Base-by-base conservation (phyloP, 2,797 vertebrate species). In the Brachymystax lenok region DNA sequence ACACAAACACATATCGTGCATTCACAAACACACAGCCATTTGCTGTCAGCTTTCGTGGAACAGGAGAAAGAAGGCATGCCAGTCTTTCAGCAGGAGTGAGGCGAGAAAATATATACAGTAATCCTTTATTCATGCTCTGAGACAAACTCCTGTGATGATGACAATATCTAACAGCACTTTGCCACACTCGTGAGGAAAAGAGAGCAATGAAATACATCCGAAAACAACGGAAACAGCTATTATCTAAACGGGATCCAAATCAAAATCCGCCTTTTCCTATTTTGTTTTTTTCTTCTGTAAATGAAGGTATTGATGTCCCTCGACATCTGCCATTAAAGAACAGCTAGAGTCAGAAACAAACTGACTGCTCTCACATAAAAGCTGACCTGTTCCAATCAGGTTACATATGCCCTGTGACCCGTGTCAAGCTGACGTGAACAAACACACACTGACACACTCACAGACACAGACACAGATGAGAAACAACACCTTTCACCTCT, bases 281-380 rank as follows among this genome's bases (percentile, higher is more conserved):
- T 66, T 66, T 0, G 4, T 35, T 19, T 63, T 8, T 63, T 21
- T 35, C 33, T n/a, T 40, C 74, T 69, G 56, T 71, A 74, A 64
- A n/a, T n/a, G n/a, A 33, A 16, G 24, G 63, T 76, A 77, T 73
- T 79, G 63, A 84, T 54, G 6, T 77, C 8, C 27, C 19, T 59
- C 73, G 79, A 84, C 84, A 86, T 84, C 73, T 88, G 84, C 86
- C 82, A 93, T 83, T 86, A 90, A 87, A 87, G 88, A 88, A 87
- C 85, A 88, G 24, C 24, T 33, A 4, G 27, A 71, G 61, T 74
- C 70, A 79, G 73, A 87, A 84, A 75, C 54, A 54, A 21, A 76
- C 74, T 46, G 68, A 71, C 30, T 79, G 56, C 71, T 76, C 76
- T n/a, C 4, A 35, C 19, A 28, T 21, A 73, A 10, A 46, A 46